Percentiles rank a stretch among this genome's conserved stretches.
phyloP scores from a whole-genome alignment of 1,140 invertebrate genomes.

The Palaemon carinicauda region DNA sequence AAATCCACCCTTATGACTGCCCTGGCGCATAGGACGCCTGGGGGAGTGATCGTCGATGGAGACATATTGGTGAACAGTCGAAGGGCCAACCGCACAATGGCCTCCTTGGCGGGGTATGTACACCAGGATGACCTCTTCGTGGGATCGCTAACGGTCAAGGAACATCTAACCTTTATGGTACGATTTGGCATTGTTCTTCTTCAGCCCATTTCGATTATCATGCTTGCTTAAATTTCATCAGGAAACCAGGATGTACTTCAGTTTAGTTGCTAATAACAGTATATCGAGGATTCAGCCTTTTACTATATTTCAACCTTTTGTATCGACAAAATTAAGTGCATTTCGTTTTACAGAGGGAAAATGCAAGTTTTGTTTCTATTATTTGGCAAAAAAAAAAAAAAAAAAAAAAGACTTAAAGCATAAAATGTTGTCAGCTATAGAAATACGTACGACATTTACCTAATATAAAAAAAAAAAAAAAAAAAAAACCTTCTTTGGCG shows the following conservation, averaged over 20 bases:
- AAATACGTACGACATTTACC: too few relatives aligned
- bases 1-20: conserved; percentile 68
- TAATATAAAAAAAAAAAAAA: too few relatives aligned
- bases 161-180: conserved; percentile 69
- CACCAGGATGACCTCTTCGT: conserved; percentile 72
- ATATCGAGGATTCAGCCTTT: too few relatives aligned
- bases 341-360: too few relatives aligned
- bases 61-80: conserved; percentile 66
- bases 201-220: background rate
- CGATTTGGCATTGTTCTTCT: background rate
- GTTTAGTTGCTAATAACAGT: background rate
- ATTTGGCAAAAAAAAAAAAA: too few relatives aligned
- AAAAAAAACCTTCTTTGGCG: too few relatives aligned
- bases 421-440: too few relatives aligned
- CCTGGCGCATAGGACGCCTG: conserved; percentile 64
- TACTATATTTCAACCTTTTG: too few relatives aligned
- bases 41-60: conserved; percentile 64
- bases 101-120: conserved; percentile 68
- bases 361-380: too few relatives aligned
- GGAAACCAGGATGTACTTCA: background rate
- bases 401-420: too few relatives aligned
- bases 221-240: background rate
- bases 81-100: conserved; percentile 62
- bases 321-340: too few relatives aligned
- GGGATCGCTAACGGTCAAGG: conserved; percentile 68